Percentiles rank a stretch among this genome's conserved stretches.
Evolutionary conservation across 2,888 invertebrate genomes (phyloP).

Genomic region (Eristalis pertinax): DNA sequence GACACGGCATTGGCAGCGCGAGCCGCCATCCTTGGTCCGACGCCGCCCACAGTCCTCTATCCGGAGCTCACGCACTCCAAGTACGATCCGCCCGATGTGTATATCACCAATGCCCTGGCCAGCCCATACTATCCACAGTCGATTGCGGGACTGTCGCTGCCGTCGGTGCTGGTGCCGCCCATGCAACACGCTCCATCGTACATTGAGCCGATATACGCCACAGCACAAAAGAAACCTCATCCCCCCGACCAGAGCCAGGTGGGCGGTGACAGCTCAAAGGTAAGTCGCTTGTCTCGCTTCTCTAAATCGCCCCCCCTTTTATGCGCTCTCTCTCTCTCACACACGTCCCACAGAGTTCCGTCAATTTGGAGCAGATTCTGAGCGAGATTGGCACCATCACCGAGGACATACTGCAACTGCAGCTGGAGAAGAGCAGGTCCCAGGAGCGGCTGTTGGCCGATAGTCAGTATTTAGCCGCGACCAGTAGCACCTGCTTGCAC

Average conservation of each 20-base stretch:
- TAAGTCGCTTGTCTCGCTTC: no score
- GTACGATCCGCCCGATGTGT: constrained; percentile 79
- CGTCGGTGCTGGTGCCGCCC: constrained; percentile 44
- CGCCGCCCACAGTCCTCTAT: constrained; percentile 18
- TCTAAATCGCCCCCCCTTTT: no score
- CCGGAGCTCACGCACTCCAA: constrained; percentile 62
- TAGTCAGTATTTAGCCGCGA: background rate
- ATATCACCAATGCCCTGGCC: constrained; percentile 79
- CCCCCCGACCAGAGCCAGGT: constrained; percentile 71
- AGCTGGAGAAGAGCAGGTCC: constrained; percentile 78
- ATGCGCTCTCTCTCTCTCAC: no score
- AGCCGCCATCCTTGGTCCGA: constrained; percentile 19
- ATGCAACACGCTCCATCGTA: constrained; percentile 22
- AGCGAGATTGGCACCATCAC: constrained; percentile 86
- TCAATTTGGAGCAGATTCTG: constrained; percentile 86
- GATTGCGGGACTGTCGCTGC: constrained; percentile 65
- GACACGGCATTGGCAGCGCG: constrained; percentile 77
- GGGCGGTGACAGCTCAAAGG: constrained; percentile 70
- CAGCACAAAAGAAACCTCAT: constrained; percentile 79
- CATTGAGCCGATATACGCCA: constrained; percentile 79
- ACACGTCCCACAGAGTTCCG: constrained; percentile 83
- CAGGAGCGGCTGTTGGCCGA: constrained; percentile 75
- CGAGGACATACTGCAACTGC: constrained; percentile 79
- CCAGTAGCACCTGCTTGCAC: constrained; percentile 17
- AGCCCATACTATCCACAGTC: constrained; percentile 76